Evolutionary conservation across 2,113 vertebrate species (phyloP).

Genomic region (Acanthochromis polyacanthus): DNA sequence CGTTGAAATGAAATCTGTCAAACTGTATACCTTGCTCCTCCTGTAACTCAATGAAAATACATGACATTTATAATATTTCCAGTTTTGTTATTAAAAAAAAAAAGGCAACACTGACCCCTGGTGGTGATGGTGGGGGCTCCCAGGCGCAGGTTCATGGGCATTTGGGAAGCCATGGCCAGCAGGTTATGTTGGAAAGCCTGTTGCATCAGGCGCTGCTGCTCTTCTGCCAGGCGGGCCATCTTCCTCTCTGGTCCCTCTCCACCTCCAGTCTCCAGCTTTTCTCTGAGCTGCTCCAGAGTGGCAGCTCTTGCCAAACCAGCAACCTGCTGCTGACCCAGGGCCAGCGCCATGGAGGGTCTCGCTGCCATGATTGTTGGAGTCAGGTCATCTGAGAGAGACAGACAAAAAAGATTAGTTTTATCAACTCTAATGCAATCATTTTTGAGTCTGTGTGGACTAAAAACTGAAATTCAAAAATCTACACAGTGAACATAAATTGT

Average conservation of each 20-base stretch:
- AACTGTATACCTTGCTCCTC: not conserved
- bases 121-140: conserved; percentile 85
- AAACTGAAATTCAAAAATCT: not conserved
- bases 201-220: conserved; percentile 95
- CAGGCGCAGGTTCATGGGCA: conserved; percentile 92
- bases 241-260: conserved; percentile 92
- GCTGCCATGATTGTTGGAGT: conserved; percentile 85
- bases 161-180: conserved; percentile 91
- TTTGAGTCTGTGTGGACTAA: not conserved
- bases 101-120: conserved; percentile 85
- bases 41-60: no score
- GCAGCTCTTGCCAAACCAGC: conserved; percentile 85
- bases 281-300: conserved; percentile 93
- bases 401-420: not conserved
- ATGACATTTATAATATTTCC: no score
- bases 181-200: conserved; percentile 96
- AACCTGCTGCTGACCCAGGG: conserved; percentile 88
- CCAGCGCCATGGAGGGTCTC: conserved; percentile 86
- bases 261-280: conserved; percentile 88
- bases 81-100: not conserved
- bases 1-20: not conserved
- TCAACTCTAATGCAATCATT: not conserved
- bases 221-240: conserved; percentile 86
- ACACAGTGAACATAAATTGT: not conserved
- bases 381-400: conserved; percentile 75